phyloP scores from a whole-genome alignment of 2,797 vertebrate genomes.

The Falco berigora region DNA sequence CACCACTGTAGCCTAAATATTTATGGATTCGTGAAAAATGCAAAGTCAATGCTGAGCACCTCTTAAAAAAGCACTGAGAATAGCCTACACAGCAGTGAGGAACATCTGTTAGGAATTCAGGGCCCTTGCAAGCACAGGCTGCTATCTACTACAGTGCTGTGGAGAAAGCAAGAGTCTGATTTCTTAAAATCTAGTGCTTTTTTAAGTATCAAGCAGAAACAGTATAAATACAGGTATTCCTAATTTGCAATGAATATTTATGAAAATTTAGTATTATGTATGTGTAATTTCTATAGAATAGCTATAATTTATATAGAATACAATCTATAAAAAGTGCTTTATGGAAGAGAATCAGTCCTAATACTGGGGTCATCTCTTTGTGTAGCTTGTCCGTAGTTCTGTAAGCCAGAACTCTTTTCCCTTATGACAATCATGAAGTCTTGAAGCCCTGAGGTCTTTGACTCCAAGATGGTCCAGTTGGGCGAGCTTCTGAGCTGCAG shows the following conservation, averaged over 20 bases:
- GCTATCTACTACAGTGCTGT: not conserved
- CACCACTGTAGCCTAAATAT: conserved; percentile 36
- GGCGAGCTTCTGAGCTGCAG: not conserved
- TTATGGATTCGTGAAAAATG: conserved; percentile 45
- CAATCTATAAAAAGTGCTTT: not conserved
- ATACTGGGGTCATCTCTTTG: not conserved
- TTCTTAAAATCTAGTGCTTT: not conserved
- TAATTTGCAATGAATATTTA: not conserved
- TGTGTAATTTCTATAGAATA: not conserved
- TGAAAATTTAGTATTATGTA: not conserved
- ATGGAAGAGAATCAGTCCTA: not conserved
- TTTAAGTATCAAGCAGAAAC: not conserved
- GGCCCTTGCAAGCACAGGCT: not conserved
- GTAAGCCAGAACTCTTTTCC: not conserved
- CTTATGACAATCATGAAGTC: not conserved
- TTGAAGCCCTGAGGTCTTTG: not conserved
- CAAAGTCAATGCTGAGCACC: conserved; percentile 19
- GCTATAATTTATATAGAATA: not conserved
- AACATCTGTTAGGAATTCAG: not conserved
- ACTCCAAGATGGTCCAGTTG: not conserved
- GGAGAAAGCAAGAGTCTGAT: fast-evolving
- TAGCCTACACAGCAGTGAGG: not conserved
- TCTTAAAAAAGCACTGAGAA: not conserved
- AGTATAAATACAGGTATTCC: not conserved
- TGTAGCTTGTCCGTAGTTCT: not conserved